Conservation (phyloP, 2,797 vertebrate species). For the Danionella dracula region DNA sequence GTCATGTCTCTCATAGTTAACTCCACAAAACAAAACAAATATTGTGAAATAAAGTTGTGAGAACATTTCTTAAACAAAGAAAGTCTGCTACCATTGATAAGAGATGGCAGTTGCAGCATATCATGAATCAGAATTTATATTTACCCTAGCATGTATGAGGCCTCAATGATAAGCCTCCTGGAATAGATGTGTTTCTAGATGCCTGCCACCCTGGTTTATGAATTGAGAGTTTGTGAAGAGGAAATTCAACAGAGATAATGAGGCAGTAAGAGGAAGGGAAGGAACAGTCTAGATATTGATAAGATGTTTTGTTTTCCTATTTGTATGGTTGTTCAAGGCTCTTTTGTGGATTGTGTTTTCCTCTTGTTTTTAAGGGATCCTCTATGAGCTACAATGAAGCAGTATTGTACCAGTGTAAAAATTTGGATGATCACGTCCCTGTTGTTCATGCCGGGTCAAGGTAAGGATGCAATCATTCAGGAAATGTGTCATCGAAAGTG, state of each 20-base stretch:
- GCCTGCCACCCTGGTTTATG: background rate
- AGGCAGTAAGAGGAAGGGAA: background rate
- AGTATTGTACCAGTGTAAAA: background rate
- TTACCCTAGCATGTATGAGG: constrained; percentile 14
- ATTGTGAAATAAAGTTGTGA: background rate
- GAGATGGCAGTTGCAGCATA: background rate
- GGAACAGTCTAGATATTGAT: background rate
- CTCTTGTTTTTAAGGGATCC: constrained; percentile 6
- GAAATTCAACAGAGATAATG: background rate
- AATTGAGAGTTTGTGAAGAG: background rate
- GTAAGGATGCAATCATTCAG: constrained; percentile 21
- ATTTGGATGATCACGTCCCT: constrained; percentile 14
- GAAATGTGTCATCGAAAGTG: too few relatives aligned
- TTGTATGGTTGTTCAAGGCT: background rate
- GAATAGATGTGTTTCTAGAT: constrained; percentile 1
- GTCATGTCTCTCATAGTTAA: background rate
- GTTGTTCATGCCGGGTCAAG: constrained; percentile 6
- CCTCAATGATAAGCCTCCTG: constrained; percentile 26
- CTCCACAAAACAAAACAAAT: background rate
- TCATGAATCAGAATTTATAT: constrained; percentile 11
- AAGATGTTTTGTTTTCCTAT: background rate
- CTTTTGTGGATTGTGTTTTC: background rate
- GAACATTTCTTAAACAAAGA: background rate
- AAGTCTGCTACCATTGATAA: background rate
- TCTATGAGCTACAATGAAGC: constrained; percentile 25